Evolutionary conservation across 2,888 invertebrate species (phyloP), one percentile per base, ranked within the genome.

Genomic region (Hydropsyche betteni): DNA sequence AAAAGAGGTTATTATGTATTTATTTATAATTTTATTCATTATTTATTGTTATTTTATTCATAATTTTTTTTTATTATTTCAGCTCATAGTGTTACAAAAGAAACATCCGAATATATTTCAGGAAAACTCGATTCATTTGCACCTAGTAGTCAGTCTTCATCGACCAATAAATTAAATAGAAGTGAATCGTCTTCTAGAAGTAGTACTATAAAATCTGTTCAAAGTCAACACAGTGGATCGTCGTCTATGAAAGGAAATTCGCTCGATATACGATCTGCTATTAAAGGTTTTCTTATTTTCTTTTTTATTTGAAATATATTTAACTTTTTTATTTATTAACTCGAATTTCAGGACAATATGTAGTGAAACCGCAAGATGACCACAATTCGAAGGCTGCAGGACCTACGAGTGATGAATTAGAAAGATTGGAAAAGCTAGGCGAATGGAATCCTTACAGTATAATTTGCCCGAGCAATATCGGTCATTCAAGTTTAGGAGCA

Each of bases 351-450:
- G 93, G 91, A 1, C 88, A 89, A 70, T 90, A 89, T 83, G 88
- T 89, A 52, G 90, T 90, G 5, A 89, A 89, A 80, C 89, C 90
- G 7, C 87, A 88, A 76, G 93, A 93, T 82, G 92, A 91, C 82
- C 89, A 91, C 80, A 89, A 88, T 81, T 88, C 90, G 72, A 91
- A 89, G 82, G 91, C 91, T 2, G 90, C 90, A 83, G 90, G 89
- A 34, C 89, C 90, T n/a, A 86, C 89, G 6, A 84, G 85, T 61
- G 88, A 89, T 80, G 90, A 90, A 81, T 85, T 87, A 80, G 90
- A 87, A 85, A 88, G 85, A 83, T 87, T 90, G 83, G 91, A 88
- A 80, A 85, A 82, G 85, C 89, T 80, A 85, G 86, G 80, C 82
- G 24, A 24, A 24, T 24, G 24, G 24, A 24, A 36, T 64, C 61